Conservation (phyloP, 2,113 vertebrate genomes). For the Cygnus buccinator region DNA sequence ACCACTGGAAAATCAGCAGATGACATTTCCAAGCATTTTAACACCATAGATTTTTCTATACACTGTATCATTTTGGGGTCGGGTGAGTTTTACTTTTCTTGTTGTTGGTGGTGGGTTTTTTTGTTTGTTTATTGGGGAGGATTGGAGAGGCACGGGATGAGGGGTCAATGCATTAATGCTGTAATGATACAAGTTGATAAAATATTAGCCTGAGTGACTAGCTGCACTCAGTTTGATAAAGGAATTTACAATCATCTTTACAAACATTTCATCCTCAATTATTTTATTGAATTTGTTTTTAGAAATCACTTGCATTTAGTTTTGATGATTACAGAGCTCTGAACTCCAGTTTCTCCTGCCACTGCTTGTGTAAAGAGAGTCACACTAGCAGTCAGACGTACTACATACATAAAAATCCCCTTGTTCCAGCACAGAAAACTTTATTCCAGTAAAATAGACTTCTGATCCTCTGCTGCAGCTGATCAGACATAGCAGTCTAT, state of each 20-base stretch:
- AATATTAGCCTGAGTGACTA: neutral
- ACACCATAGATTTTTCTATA: neutral
- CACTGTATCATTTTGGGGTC: neutral
- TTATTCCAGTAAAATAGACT: slow-evolving; percentile 5
- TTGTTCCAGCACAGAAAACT: slow-evolving; percentile 14
- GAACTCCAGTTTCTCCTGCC: neutral
- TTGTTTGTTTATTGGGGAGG: neutral
- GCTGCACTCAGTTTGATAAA: neutral
- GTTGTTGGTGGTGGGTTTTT: neutral
- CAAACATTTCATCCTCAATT: neutral
- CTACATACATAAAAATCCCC: neutral
- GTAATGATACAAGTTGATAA: neutral
- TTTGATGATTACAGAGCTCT: neutral
- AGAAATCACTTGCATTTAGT: neutral
- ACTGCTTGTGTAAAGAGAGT: neutral
- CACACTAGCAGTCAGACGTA: neutral
- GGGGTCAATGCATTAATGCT: neutral
- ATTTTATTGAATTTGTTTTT: neutral
- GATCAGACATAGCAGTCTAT: neutral
- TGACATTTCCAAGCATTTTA: neutral
- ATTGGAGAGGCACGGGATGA: too few species aligned
- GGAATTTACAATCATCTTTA: neutral
- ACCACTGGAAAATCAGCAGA: neutral
- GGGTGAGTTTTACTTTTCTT: neutral
- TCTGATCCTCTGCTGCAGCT: neutral